Conservation (phyloP, 2,888 invertebrate genomes). For the Ypsolopha sequella region DNA sequence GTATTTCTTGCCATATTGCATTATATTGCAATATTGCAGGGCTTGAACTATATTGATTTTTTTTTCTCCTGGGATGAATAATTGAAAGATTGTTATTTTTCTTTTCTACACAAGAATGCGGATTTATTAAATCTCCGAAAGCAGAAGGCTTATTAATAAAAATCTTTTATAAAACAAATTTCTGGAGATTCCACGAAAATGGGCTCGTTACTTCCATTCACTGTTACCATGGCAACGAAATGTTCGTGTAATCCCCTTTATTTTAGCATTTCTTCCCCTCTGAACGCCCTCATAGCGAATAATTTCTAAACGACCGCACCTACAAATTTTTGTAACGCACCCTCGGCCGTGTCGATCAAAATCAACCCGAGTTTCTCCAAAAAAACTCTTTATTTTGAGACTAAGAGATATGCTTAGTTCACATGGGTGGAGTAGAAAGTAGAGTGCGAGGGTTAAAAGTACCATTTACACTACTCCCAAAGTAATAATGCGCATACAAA, state of each 20-base stretch:
- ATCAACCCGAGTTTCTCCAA: background rate
- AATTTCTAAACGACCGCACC: conserved; percentile 5
- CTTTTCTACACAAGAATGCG: too few species aligned
- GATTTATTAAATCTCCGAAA: too few species aligned
- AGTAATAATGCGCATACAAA: too few species aligned
- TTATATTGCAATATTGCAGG: too few species aligned
- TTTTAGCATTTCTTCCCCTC: conserved; percentile 48
- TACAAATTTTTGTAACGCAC: conserved; percentile 2
- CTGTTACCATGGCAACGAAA: conserved; percentile 45
- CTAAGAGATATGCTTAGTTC: too few species aligned
- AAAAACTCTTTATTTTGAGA: conserved; percentile 1
- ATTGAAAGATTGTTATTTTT: too few species aligned
- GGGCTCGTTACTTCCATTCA: background rate
- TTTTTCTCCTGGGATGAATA: too few species aligned
- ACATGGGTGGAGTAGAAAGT: too few species aligned
- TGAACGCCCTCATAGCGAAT: conserved; percentile 16
- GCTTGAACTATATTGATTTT: too few species aligned
- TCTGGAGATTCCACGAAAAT: background rate
- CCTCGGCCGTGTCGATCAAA: conserved; percentile 5
- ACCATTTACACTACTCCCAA: too few species aligned
- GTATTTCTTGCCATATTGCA: too few species aligned
- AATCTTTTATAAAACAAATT: background rate
- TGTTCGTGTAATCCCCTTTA: conserved; percentile 56
- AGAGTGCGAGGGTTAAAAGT: too few species aligned
- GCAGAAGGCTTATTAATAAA: background rate